phyloP scores from a whole-genome alignment of 2,113 vertebrate genomes.

The Corythoichthys intestinalis region DNA sequence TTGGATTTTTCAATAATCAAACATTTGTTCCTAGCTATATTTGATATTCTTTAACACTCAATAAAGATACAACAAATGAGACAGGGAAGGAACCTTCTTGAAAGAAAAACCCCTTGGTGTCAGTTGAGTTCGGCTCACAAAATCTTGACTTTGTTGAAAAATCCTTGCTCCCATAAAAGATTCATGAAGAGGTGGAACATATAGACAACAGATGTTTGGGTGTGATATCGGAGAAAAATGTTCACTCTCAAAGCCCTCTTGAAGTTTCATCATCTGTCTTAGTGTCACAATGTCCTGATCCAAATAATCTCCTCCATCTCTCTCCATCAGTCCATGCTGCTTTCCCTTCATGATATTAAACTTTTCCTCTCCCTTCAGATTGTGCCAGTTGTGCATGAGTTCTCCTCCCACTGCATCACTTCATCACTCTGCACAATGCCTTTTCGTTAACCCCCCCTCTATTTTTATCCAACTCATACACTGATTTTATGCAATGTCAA shows the following conservation, averaged over 20 bases:
- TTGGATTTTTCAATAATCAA: no score
- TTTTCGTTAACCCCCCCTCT: not conserved
- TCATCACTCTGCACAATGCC: not conserved
- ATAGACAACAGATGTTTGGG: slow-evolving; percentile 28
- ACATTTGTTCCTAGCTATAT: no score
- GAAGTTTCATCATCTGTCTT: slow-evolving; percentile 27
- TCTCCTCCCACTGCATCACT: not conserved
- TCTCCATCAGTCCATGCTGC: slow-evolving; percentile 2
- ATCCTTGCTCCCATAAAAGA: slow-evolving; percentile 48
- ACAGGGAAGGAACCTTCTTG: not conserved
- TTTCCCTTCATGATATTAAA: not conserved
- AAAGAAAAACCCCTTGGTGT: slow-evolving; percentile 9
- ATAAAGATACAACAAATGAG: not conserved
- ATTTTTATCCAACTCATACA: not conserved
- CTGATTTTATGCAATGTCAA: not conserved
- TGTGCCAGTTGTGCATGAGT: not conserved
- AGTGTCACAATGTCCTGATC: slow-evolving; percentile 3
- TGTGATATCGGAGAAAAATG: slow-evolving; percentile 7
- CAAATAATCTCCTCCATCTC: slow-evolving; percentile 5
- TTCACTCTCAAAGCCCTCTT: slow-evolving; percentile 3
- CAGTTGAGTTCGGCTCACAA: slow-evolving; percentile 1
- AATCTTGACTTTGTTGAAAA: slow-evolving; percentile 48
- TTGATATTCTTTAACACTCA: no score
- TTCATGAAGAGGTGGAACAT: slow-evolving; percentile 45
- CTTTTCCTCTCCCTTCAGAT: not conserved